Conservation (phyloP, 2,888 invertebrate genomes). For the Callosobruchus maculatus region DNA sequence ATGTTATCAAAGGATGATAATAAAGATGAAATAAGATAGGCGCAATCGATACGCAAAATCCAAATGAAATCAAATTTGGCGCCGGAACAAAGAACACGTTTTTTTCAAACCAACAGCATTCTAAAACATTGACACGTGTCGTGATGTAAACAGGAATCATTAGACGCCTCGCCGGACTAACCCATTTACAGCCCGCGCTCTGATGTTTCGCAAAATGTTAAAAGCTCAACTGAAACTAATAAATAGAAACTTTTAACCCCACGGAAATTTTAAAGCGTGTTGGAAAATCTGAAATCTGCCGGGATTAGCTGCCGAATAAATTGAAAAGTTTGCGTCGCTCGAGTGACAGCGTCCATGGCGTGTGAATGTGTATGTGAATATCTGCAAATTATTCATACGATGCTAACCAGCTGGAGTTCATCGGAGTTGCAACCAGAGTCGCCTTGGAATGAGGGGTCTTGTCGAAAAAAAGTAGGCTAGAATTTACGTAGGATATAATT, state of each 20-base stretch:
- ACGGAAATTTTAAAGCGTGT: neutral
- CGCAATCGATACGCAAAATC: too few species aligned
- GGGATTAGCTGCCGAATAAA: neutral
- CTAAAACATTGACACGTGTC: too few species aligned
- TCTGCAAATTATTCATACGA: neutral
- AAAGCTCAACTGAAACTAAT: neutral
- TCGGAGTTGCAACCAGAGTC: too few species aligned
- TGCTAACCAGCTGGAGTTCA: neutral
- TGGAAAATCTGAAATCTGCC: neutral
- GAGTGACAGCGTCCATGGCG: neutral
- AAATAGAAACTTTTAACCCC: neutral
- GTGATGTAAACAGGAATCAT: neutral
- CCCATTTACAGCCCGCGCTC: neutral
- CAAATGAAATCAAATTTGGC: too few species aligned
- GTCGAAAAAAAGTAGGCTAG: too few species aligned
- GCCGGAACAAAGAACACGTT: too few species aligned
- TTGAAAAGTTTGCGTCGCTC: neutral
- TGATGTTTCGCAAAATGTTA: neutral
- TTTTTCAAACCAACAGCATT: too few species aligned
- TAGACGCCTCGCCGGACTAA: neutral
- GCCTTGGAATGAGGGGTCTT: too few species aligned
- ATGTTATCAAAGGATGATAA: too few species aligned
- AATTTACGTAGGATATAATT: too few species aligned
- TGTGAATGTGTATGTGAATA: neutral
- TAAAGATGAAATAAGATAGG: too few species aligned